These are phyloP conservation scores for Ctena decussata DNA, from an alignment of 2,888 invertebrate species.

Conservation along the genomic window DNA sequence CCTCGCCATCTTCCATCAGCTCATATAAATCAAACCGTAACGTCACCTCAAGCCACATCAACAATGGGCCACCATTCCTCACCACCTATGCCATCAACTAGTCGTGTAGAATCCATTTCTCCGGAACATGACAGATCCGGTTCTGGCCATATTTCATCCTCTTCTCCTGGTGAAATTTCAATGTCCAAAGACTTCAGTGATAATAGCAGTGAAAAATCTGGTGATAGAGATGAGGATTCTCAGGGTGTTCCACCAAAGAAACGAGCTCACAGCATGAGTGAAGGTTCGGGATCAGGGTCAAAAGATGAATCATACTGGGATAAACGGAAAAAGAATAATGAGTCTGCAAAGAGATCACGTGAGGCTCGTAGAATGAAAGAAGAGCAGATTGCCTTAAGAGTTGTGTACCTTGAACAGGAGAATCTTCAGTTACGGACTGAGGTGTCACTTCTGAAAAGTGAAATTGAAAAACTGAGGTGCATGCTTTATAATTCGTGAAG, in stretches of 20 bases:
- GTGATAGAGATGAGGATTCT: slow-evolving; percentile 49
- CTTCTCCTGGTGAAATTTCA: slow-evolving; percentile 62
- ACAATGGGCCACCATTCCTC: slow-evolving; percentile 21
- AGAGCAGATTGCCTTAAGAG: slow-evolving; percentile 84
- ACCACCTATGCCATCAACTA: slow-evolving; percentile 56
- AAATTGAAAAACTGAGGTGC: slow-evolving; percentile 83
- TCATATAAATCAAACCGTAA: slow-evolving; percentile 29
- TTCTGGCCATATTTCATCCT: slow-evolving; percentile 52
- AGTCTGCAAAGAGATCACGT: slow-evolving; percentile 86
- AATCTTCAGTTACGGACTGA: slow-evolving; percentile 86
- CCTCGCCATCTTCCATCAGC: not conserved
- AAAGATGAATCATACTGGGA: slow-evolving; percentile 86
- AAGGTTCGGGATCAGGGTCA: slow-evolving; percentile 49
- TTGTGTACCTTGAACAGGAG: slow-evolving; percentile 85
- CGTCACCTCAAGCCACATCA: slow-evolving; percentile 40
- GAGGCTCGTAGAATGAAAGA: slow-evolving; percentile 86
- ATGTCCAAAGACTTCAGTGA: slow-evolving; percentile 53
- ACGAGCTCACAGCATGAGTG: slow-evolving; percentile 74
- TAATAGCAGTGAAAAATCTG: slow-evolving; percentile 50
- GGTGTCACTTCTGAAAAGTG: slow-evolving; percentile 82
- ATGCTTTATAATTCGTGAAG: slow-evolving; percentile 81
- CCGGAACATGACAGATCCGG: slow-evolving; percentile 51
- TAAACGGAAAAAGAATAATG: slow-evolving; percentile 87
- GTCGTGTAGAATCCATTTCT: slow-evolving; percentile 45
- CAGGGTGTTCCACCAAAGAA: slow-evolving; percentile 78